phyloP scores from a whole-genome alignment of 2,797 vertebrate species.

The Platyrinchus mystaceus region DNA sequence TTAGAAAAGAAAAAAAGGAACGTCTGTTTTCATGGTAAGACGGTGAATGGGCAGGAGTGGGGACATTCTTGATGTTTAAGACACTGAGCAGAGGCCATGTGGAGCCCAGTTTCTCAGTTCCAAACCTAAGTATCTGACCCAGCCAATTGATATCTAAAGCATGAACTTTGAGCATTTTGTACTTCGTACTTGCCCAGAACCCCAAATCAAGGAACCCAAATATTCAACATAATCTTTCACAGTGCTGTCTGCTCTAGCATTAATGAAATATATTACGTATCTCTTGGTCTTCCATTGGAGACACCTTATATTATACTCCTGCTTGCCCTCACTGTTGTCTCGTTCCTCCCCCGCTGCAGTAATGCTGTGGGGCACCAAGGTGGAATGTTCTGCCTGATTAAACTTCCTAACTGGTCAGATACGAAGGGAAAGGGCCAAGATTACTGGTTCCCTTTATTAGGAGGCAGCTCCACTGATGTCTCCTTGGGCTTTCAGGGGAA shows the following conservation, averaged over 20 bases:
- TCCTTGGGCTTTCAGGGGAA: neutral
- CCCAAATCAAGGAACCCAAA: neutral
- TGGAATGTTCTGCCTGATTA: neutral
- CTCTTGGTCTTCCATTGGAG: neutral
- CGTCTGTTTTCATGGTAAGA: neutral
- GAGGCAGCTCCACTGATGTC: neutral
- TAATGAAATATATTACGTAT: neutral
- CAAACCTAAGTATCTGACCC: no score
- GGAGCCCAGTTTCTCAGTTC: neutral
- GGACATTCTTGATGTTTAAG: neutral
- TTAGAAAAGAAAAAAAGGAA: neutral
- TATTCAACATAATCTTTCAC: neutral
- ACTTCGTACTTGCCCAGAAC: neutral
- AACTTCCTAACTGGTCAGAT: neutral
- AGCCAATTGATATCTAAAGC: neutral
- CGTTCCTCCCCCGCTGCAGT: rapidly evolving
- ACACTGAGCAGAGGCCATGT: rapidly evolving
- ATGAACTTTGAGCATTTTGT: neutral
- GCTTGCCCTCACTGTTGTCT: neutral
- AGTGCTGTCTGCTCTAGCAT: neutral
- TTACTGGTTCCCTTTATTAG: neutral
- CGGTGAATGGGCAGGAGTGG: neutral
- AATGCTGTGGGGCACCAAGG: neutral
- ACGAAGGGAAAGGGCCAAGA: neutral
- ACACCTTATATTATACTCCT: neutral